Base-by-base conservation (phyloP, 2,888 invertebrate genomes). In the Tachina fera region DNA sequence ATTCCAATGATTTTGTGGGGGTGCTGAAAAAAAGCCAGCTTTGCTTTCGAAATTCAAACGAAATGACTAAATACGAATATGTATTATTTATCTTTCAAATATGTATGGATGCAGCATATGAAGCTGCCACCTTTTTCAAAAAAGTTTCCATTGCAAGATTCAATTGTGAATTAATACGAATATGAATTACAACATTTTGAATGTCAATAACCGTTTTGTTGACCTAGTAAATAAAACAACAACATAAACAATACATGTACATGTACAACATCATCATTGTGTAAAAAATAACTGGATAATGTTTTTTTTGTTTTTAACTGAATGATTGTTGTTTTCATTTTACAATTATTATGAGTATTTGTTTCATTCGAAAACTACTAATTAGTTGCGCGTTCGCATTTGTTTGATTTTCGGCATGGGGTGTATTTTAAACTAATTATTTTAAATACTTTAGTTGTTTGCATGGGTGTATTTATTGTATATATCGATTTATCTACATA, bases 161-260 rank as follows among this genome's bases (percentile, higher is more conserved):
- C 22, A 56, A 13, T 71, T 49, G 14, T 31, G 5, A 47, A 19
- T 63, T 39, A 31, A 58, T 47, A 43, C 49, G n/a, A 67, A 39
- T 47, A 16, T n/a, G 22, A 58, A 41, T 68, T 9, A 72, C 72
- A 76, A 72, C 22, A 51, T 75, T 81, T 79, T 75, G 75, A 82
- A 82, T 75, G 74, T 82, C 82, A 85, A 78, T 82, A 82, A 86
- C 78, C 78, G 82, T 79, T 58, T 79, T 74, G 71, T 9, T 86
- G 82, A 65, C 85, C 79, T 86, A 82, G 77, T 82, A 61, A 86
- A 51, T 63, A 22, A 56, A 61, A n/a, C 61, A 74, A 51, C 14
- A 63, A 31, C 31, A n/a, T n/a, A n/a, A n/a, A n/a, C n/a, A n/a
- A n/a, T n/a, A n/a, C n/a, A 0, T 31, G 31, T 31, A 39, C 14